These are phyloP conservation scores for Lytechinus pictus DNA, from an alignment of 35 echinoderm and acorn worm species.

Conservation along the genomic window DNA sequence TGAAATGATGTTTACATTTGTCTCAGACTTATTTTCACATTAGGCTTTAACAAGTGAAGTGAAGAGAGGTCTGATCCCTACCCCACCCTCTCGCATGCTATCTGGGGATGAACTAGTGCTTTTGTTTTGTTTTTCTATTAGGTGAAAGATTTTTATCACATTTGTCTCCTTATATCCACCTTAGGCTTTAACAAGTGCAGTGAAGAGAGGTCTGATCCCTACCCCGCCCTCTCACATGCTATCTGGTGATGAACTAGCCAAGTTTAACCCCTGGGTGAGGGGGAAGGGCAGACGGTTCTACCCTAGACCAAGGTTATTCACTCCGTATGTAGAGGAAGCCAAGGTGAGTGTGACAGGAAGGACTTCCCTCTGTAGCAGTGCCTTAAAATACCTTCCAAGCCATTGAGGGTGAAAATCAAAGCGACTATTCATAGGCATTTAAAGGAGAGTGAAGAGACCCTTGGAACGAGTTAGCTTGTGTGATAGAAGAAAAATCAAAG, in stretches of 20 bases:
- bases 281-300: conserved; percentile 71
- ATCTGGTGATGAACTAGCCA: conserved; percentile 85
- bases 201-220: conserved; percentile 91
- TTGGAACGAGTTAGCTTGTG: no score
- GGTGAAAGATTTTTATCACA: no score
- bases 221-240: conserved; percentile 96
- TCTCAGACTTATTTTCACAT: no score
- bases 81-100: no score
- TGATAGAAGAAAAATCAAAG: no score
- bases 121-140: no score
- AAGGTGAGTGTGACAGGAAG: conserved; percentile 72
- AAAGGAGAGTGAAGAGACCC: no score
- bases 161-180: background rate
- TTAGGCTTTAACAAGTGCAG: conserved; percentile 73
- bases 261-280: conserved; percentile 84
- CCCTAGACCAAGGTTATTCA: conserved; percentile 85
- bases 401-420: background rate
- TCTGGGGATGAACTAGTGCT: no score
- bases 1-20: no score
- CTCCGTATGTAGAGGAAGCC: conserved; percentile 96
- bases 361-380: background rate
- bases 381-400: background rate
- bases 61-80: no score
- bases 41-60: no score
- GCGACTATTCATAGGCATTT: background rate